Evolutionary conservation across 1,140 invertebrate species (phyloP).

Genomic region (Drosophila seguyi): DNA sequence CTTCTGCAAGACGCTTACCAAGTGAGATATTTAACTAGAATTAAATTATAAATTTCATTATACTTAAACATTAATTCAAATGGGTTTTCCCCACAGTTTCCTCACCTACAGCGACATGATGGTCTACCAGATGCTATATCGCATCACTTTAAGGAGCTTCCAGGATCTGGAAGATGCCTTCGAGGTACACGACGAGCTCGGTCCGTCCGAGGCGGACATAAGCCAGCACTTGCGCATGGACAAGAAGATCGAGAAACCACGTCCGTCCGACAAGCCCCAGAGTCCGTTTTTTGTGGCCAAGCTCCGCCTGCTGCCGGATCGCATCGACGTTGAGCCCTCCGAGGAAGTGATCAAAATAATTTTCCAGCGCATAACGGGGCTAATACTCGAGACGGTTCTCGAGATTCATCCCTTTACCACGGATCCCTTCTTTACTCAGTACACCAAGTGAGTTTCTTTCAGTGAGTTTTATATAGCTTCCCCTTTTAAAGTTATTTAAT

Average conservation of each 20-base stretch:
- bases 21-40: slow-evolving; percentile 85
- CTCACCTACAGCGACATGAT: slow-evolving; percentile 71
- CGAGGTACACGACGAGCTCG: slow-evolving; percentile 59
- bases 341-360: slow-evolving; percentile 79
- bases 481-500: not conserved
- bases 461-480: not conserved
- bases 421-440: slow-evolving; percentile 75
- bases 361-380: slow-evolving; percentile 75
- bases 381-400: slow-evolving; percentile 84
- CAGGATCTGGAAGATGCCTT: slow-evolving; percentile 57
- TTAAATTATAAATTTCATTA: no score
- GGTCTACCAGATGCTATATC: slow-evolving; percentile 70
- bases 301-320: slow-evolving; percentile 74
- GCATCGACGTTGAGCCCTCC: slow-evolving; percentile 84
- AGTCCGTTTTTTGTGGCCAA: slow-evolving; percentile 78
- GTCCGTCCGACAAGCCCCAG: slow-evolving; percentile 66
- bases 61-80: not conserved
- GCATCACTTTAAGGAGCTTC: slow-evolving; percentile 69
- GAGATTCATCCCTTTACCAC: slow-evolving; percentile 75
- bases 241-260: slow-evolving; percentile 44
- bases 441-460: slow-evolving; percentile 58
- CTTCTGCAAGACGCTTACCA: slow-evolving; percentile 89
- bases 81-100: slow-evolving; percentile 43
- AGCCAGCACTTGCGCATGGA: slow-evolving; percentile 41
- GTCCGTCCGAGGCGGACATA: slow-evolving; percentile 60